A percentile compares a stretch with the other conserved stretches of the same genome.
Conservation (phyloP, 2,888 invertebrate genomes). For the Archaeoteleia sp. region DNA sequence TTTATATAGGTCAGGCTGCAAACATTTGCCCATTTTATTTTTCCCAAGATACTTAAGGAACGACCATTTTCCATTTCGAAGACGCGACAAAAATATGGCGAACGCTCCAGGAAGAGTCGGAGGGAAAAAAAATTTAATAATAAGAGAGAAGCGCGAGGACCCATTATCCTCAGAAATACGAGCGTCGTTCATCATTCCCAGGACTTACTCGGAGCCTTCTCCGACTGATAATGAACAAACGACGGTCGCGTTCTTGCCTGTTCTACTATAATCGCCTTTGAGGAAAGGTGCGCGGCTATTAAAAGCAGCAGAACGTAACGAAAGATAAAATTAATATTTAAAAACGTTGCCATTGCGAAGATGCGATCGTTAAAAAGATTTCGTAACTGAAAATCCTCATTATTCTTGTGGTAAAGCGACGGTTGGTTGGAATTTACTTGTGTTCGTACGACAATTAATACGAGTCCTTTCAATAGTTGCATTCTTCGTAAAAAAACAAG, state of each 20-base stretch:
- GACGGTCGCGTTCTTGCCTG: conserved; percentile 32
- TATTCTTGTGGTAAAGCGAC: no score
- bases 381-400: no score
- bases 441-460: no score
- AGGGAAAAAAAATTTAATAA: conserved; percentile 38
- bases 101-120: conserved; percentile 16
- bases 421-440: no score
- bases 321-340: conserved; percentile 18
- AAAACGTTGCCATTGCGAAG: neutral
- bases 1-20: no score
- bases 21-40: no score
- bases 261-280: conserved; percentile 39
- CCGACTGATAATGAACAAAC: conserved; percentile 46
- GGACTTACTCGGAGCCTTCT: conserved; percentile 32
- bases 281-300: conserved; percentile 32
- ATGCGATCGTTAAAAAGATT: no score
- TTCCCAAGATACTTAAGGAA: neutral
- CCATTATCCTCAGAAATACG: conserved; percentile 65
- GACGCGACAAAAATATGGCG: conserved; percentile 10
- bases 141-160: conserved; percentile 53
- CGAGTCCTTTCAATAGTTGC: no score
- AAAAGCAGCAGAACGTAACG: conserved; percentile 23
- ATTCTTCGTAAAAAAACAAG: no score
- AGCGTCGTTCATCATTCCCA: conserved; percentile 60
- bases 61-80: neutral